Percentiles rank a stretch among this genome's conserved stretches.
These are phyloP conservation scores for Cynaeus angustus DNA, from an alignment of 2,888 invertebrate genomes.

Conservation along the genomic window DNA sequence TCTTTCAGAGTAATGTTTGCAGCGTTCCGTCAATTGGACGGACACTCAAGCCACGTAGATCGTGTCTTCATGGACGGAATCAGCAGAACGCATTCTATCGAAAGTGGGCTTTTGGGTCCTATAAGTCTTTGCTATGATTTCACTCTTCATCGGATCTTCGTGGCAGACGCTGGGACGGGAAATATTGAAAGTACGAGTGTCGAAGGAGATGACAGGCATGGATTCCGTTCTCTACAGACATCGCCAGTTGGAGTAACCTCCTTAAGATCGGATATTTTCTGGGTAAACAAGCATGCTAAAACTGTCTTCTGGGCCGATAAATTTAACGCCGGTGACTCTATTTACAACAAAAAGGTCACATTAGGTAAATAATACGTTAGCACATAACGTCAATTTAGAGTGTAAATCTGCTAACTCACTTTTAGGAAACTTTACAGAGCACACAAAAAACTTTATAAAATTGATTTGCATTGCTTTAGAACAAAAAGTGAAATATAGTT, in stretches of 20 bases:
- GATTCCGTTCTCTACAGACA: constrained; percentile 66
- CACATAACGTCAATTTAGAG: no score
- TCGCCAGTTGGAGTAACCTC: constrained; percentile 76
- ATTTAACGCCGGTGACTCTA: constrained; percentile 67
- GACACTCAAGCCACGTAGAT: constrained; percentile 75
- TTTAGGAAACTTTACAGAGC: no score
- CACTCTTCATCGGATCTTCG: constrained; percentile 76
- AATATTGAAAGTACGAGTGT: constrained; percentile 79
- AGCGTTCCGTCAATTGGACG: constrained; percentile 70
- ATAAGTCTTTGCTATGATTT: constrained; percentile 75
- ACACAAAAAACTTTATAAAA: no score
- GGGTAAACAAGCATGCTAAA: constrained; percentile 77
- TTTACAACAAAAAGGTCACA: constrained; percentile 67
- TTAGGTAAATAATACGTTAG: no score
- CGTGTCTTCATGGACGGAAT: constrained; percentile 81
- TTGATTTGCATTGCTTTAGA: no score
- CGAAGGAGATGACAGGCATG: constrained; percentile 70
- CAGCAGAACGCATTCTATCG: constrained; percentile 71
- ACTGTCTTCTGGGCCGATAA: constrained; percentile 78
- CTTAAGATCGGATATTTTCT: constrained; percentile 80
- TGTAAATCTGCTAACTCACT: no score
- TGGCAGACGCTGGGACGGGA: constrained; percentile 80
- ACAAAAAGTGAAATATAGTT: no score
- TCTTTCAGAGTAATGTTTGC: constrained; percentile 78
- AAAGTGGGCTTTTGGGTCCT: constrained; percentile 72